phyloP scores from a whole-genome alignment of 1,140 invertebrate species.

The Linepithema humile region DNA sequence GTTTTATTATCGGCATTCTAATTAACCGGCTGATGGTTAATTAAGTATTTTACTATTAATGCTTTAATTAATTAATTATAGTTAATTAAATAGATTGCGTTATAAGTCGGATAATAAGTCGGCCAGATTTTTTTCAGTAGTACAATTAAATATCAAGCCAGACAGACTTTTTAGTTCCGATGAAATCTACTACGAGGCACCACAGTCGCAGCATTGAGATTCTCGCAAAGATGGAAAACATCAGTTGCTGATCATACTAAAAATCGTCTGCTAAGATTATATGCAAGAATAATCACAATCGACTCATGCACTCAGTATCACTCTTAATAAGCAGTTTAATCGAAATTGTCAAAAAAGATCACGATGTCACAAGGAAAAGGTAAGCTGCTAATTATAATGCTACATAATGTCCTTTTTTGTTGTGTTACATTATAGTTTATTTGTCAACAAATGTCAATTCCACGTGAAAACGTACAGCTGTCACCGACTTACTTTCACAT shows the following conservation, averaged over 20 bases:
- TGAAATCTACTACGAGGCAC: too few relatives aligned
- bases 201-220: too few relatives aligned
- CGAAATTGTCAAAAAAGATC: background rate
- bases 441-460: background rate
- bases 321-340: background rate
- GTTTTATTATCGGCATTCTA: too few relatives aligned
- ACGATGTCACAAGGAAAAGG: constrained; percentile 65
- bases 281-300: background rate
- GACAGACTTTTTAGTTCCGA: too few relatives aligned
- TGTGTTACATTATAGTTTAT: background rate
- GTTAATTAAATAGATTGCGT: too few relatives aligned
- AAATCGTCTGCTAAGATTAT: background rate
- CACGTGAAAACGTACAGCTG: constrained; percentile 2
- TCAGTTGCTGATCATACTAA: too few relatives aligned
- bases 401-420: background rate
- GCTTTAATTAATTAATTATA: too few relatives aligned
- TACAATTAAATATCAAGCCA: too few relatives aligned
- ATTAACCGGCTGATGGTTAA: too few relatives aligned
- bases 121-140: too few relatives aligned
- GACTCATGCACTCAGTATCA: background rate
- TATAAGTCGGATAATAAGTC: too few relatives aligned
- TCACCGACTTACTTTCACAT: background rate
- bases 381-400: constrained; percentile 3
- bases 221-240: background rate
- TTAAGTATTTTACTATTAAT: too few relatives aligned